These are phyloP conservation scores for Urocolius indicus DNA, from an alignment of 2,113 vertebrate species.

Conservation along the genomic window DNA sequence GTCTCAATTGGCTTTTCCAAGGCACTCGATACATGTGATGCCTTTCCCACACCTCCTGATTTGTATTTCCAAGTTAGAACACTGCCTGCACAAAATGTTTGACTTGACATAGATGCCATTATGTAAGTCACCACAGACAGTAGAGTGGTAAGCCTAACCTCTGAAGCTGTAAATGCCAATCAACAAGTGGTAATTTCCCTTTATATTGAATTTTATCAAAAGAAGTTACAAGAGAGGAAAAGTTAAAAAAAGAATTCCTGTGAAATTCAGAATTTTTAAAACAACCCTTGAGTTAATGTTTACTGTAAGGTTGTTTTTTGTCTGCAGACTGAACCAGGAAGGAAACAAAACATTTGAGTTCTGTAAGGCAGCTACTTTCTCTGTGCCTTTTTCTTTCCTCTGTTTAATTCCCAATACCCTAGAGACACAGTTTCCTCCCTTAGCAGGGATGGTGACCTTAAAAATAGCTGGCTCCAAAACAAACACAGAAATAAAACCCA, in stretches of 20 bases:
- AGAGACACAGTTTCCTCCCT: conserved; percentile 59
- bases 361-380: conserved; percentile 44
- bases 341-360: conserved; percentile 15
- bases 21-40: background rate
- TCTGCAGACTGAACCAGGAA: conserved; percentile 10
- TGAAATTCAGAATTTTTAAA: background rate
- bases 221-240: background rate
- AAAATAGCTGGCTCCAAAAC: conserved; percentile 57
- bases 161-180: background rate
- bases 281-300: background rate
- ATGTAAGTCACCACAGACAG: background rate
- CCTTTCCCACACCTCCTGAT: background rate
- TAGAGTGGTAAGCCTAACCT: background rate
- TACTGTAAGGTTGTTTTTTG: conserved; percentile 12
- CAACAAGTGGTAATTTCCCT: background rate
- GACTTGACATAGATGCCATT: background rate
- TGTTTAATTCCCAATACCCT: conserved; percentile 44
- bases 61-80: background rate
- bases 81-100: background rate
- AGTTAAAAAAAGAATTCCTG: background rate
- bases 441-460: conserved; percentile 50
- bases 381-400: conserved; percentile 47
- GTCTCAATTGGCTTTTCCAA: background rate
- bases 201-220: background rate
- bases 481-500: conserved; percentile 1